Base-by-base conservation (phyloP, 2,888 invertebrate species). In the Gandaritis pyraliata region DNA sequence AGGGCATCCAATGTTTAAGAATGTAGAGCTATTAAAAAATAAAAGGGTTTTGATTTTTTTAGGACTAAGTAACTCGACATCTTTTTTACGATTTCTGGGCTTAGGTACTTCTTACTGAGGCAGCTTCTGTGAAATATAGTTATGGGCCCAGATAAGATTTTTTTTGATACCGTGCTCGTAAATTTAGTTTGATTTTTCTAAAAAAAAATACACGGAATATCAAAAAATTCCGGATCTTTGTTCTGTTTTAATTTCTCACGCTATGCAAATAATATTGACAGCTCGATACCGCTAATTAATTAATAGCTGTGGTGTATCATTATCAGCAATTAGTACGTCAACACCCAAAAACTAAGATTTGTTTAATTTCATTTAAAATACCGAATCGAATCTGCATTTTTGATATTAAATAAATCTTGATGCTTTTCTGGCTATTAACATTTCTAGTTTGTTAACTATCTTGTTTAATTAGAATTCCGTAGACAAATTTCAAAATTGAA, bases 301-400 rank as follows among this genome's bases (percentile, higher is more conserved):
- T 54, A 58, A 58, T 54, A 41, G 39, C 50, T 23, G 47, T 41
- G 52, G 57, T 48, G 29, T 48, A 50, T 50, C 51, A 58, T 58
- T 54, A 55, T 12, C 33, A 16, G 41, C 59, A 65, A 67, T 67
- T 66, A 65, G 58, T 54, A 55, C 61, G 66, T 67, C 68, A 64
- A 64, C 68, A 64, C 68, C 45, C 54, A 46, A 43, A 61, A 38
- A 7, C 23, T 18, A 23, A 38, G 58, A 45, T 60, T 45, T 45
- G 49, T 49, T 55, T 48, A 52, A 61, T 48, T 60, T 58, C 30
- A 29, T 53, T 56, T 59, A 33, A 56, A 61, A 59, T 52, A 61
- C 63, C 51, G 50, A 50, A 57, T 46, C 41, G 41, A 53, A 70
- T 70, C 63, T 65, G 65, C 63, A 66, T 70, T 60, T 59, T 64